phyloP scores from a whole-genome alignment of 2,888 invertebrate genomes.

The Eustalomyia histrio region DNA sequence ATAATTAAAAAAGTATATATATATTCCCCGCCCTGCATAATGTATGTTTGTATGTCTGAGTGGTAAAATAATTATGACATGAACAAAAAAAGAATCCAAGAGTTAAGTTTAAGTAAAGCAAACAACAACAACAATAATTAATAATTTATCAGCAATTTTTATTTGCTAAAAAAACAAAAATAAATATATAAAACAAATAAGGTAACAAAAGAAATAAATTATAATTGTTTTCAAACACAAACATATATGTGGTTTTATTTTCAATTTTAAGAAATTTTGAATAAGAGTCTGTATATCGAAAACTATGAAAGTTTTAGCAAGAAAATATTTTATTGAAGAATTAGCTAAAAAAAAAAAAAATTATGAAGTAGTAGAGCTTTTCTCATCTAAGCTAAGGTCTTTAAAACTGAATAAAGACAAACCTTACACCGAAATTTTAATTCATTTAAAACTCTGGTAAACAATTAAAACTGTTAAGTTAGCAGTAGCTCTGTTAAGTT shows the following conservation, averaged over 20 bases:
- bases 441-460: too few species aligned
- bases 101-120: conserved; percentile 63
- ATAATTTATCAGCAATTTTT: conserved; percentile 59
- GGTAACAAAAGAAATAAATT: conserved; percentile 50
- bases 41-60: conserved; percentile 57
- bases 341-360: too few species aligned
- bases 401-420: too few species aligned
- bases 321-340: too few species aligned
- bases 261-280: too few species aligned
- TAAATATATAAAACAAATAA: conserved; percentile 40
- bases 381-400: too few species aligned
- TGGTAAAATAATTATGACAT: conserved; percentile 46
- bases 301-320: too few species aligned
- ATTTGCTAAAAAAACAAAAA: conserved; percentile 57
- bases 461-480: too few species aligned
- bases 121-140: conserved; percentile 60
- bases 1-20: background rate
- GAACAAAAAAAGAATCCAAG: conserved; percentile 34
- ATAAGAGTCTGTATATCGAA: too few species aligned
- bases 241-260: conserved; percentile 5
- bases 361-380: too few species aligned
- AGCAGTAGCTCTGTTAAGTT: too few species aligned
- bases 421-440: too few species aligned
- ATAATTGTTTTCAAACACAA: conserved; percentile 63
- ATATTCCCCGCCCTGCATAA: conserved; percentile 47